A percentile compares a stretch with the other conserved stretches of the same genome.
These are phyloP conservation scores for Peucedramus taeniatus DNA, from an alignment of 2,113 vertebrate species.

Conservation along the genomic window DNA sequence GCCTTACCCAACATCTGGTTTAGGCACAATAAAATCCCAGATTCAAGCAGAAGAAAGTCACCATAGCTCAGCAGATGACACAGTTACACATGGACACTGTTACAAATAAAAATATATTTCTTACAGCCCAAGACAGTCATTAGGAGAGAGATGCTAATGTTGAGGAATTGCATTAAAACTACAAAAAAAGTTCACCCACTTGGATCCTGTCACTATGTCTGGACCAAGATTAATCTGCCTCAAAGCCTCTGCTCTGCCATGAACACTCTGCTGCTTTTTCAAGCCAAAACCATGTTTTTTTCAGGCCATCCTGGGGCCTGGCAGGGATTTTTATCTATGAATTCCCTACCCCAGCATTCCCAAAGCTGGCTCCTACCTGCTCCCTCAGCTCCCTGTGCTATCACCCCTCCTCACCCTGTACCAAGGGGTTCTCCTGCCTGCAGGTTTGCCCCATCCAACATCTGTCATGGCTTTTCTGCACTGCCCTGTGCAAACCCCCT, in stretches of 20 bases:
- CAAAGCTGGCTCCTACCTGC: background rate
- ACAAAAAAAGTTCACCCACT: no score
- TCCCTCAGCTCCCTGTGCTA: background rate
- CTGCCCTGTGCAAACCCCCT: background rate
- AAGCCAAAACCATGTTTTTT: background rate
- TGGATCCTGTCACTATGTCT: background rate
- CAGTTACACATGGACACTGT: background rate
- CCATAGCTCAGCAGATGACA: background rate
- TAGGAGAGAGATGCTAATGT: background rate
- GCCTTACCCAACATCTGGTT: background rate
- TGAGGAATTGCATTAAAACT: background rate
- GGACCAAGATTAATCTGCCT: background rate
- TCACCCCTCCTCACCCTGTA: rapidly evolving
- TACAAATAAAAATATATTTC: background rate
- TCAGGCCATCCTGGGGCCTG: background rate
- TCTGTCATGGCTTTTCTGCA: background rate
- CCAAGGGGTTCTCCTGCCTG: background rate
- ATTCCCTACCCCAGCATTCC: background rate
- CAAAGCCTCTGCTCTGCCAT: background rate
- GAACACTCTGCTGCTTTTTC: background rate
- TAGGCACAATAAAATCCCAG: background rate
- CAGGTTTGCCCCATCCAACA: background rate
- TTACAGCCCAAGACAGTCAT: background rate
- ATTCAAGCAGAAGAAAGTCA: background rate
- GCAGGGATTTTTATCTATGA: background rate